Evolutionary conservation across 2,888 invertebrate species (phyloP).

Genomic region (Salpingus planirostris): DNA sequence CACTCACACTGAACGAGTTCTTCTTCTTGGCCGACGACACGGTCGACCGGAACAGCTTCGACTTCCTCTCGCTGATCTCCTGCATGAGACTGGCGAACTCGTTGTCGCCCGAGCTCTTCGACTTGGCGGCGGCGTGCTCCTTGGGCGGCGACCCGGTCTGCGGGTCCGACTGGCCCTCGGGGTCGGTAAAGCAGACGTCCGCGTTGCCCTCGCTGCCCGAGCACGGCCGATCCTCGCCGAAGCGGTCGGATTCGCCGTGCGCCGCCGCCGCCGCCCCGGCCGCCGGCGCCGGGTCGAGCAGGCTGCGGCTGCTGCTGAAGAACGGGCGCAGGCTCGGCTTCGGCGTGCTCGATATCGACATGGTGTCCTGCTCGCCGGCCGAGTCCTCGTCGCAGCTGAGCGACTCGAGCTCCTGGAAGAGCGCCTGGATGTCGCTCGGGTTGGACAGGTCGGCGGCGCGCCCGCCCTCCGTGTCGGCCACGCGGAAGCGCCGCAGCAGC

Average conservation of each 20-base stretch:
- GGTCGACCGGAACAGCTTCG: constrained; percentile 58
- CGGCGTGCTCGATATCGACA: constrained; percentile 94
- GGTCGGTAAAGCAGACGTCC: constrained; percentile 52
- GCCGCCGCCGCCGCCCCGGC: no score
- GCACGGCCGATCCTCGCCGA: constrained; percentile 38
- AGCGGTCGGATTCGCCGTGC: constrained; percentile 30
- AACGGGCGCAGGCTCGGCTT: constrained; percentile 93
- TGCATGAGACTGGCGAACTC: constrained; percentile 30
- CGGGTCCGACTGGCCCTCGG: constrained; percentile 60
- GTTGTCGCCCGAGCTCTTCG: constrained; percentile 28
- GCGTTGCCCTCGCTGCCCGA: constrained; percentile 49
- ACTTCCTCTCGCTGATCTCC: constrained; percentile 44
- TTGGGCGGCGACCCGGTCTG: constrained; percentile 49
- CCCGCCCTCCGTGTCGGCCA: constrained; percentile 80
- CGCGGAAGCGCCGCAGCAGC: constrained; percentile 84
- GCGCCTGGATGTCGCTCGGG: constrained; percentile 84
- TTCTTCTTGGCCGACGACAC: constrained; percentile 53
- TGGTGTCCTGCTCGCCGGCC: constrained; percentile 91
- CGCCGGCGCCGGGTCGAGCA: constrained; percentile 41
- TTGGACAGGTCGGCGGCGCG: constrained; percentile 58
- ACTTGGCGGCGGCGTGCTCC: constrained; percentile 33
- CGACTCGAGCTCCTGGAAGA: constrained; percentile 93
- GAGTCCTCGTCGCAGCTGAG: constrained; percentile 81
- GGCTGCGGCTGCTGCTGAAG: constrained; percentile 83
- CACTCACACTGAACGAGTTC: constrained; percentile 50